phyloP scores from a whole-genome alignment of 2,797 vertebrate species.

The Poecilia velifera region DNA sequence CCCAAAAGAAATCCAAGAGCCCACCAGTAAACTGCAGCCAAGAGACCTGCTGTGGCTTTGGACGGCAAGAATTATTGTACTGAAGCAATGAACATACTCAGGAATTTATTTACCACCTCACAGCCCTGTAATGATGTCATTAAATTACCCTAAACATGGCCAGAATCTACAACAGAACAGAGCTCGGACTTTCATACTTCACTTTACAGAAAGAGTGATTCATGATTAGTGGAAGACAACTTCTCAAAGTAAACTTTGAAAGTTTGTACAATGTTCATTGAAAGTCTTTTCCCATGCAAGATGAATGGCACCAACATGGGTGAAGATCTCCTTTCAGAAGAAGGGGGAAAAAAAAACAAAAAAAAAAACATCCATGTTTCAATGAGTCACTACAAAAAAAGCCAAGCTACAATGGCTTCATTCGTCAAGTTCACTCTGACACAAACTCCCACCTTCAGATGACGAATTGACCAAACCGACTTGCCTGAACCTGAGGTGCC shows the following conservation, averaged over 20 bases:
- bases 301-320: background rate
- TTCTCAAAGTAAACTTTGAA: background rate
- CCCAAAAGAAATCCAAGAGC: conserved; percentile 59
- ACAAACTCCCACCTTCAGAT: background rate
- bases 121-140: conserved; percentile 27
- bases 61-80: conserved; percentile 29
- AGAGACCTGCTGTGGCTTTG: conserved; percentile 39
- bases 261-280: background rate
- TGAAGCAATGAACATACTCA: conserved; percentile 20
- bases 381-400: conserved; percentile 46
- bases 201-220: background rate
- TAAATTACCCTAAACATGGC: conserved; percentile 22
- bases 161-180: conserved; percentile 1
- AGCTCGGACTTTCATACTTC: background rate
- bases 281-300: background rate
- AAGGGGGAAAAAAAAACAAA: too few relatives aligned
- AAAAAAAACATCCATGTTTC: conserved; percentile 11
- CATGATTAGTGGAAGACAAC: background rate
- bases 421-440: conserved; percentile 18
- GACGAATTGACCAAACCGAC: background rate
- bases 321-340: background rate
- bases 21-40: conserved; percentile 43
- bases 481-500: conserved; percentile 40
- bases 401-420: background rate
- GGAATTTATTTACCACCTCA: conserved; percentile 42